Evolutionary conservation across 2,797 vertebrate species (phyloP).

Genomic region (Schizopygopsis pylzovi): DNA sequence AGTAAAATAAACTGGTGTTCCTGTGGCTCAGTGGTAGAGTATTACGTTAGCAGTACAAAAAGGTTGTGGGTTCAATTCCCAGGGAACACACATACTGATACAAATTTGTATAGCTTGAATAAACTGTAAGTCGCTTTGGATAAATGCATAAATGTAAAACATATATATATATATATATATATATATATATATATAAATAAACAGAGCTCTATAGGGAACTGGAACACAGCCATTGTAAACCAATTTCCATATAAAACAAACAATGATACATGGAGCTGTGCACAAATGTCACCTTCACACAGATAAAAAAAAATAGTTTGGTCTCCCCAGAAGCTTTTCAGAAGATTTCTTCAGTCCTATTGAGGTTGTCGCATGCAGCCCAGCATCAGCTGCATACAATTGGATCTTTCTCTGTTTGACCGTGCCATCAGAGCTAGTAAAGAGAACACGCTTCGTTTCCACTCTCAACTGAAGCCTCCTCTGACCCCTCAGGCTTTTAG

Average conservation of each 20-base stretch:
- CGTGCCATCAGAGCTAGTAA: neutral
- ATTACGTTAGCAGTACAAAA: too few relatives aligned
- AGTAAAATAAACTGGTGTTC: neutral
- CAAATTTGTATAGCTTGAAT: too few relatives aligned
- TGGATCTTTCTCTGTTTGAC: neutral
- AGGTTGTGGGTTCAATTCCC: too few relatives aligned
- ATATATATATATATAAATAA: too few relatives aligned
- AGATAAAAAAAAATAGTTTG: neutral
- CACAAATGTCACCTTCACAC: slow-evolving; percentile 1
- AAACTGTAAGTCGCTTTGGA: too few relatives aligned
- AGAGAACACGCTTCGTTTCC: neutral
- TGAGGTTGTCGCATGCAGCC: neutral
- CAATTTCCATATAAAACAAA: slow-evolving; percentile 10
- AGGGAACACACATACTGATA: too few relatives aligned
- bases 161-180: too few relatives aligned
- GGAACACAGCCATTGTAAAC: neutral
- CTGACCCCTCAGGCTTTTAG: slow-evolving; percentile 37
- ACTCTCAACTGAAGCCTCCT: neutral
- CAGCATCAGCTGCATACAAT: neutral
- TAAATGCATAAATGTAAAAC: too few relatives aligned
- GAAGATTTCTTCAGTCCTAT: neutral
- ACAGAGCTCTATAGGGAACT: neutral
- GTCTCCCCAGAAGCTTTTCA: neutral
- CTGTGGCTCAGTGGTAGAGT: too few relatives aligned
- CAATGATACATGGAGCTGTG: neutral